Conservation (phyloP, 1,140 invertebrate species). For the Cydia amplana region DNA sequence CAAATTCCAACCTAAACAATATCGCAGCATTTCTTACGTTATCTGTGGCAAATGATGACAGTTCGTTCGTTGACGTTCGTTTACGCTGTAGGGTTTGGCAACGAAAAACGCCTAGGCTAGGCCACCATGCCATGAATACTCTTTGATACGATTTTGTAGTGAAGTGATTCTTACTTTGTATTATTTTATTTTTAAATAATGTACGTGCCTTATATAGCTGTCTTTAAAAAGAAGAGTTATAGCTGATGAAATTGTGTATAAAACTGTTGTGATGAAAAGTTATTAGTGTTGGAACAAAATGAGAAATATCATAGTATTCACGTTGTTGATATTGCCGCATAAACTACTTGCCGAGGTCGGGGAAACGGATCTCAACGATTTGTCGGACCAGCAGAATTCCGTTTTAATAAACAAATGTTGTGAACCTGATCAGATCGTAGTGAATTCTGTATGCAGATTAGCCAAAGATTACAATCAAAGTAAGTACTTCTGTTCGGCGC, state of each 20-base stretch:
- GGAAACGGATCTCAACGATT: conserved; percentile 66
- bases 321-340: conserved; percentile 30
- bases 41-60: conserved; percentile 9
- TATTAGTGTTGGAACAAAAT: conserved; percentile 14
- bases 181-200: conserved; percentile 34
- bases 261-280: conserved; percentile 30
- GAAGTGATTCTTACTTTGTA: conserved; percentile 27
- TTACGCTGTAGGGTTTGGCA: not conserved
- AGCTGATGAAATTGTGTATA: not conserved
- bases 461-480: conserved; percentile 81
- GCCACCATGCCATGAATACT: conserved; percentile 10
- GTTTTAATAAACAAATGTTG: conserved; percentile 88
- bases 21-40: not conserved
- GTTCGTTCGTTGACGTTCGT: not conserved
- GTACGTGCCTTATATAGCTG: conserved; percentile 21
- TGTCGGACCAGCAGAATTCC: conserved; percentile 64
- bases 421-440: conserved; percentile 84
- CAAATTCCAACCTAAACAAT: no score
- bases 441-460: conserved; percentile 83
- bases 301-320: not conserved
- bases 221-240: not conserved
- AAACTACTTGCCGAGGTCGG: conserved; percentile 49
- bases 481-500: conserved; percentile 49
- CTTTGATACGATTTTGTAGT: conserved; percentile 12
- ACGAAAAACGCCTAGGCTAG: conserved; percentile 4